Conservation (phyloP, 92 coral and sea anemone genomes). For the Paramuricea clavata region DNA sequence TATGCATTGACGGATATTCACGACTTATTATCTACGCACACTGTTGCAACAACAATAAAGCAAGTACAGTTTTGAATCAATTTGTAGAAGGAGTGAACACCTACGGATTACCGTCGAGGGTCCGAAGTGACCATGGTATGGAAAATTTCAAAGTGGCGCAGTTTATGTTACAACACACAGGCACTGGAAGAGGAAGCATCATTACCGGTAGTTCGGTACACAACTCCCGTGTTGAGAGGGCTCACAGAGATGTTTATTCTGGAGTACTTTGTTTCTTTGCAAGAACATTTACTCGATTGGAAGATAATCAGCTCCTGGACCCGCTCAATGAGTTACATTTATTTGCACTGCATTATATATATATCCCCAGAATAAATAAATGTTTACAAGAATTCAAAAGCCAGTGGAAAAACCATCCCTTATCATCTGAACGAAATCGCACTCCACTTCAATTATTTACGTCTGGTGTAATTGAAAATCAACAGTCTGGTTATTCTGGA, state of each 20-base stretch:
- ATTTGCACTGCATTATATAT: conserved; percentile 1
- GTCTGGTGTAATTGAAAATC: conserved; percentile 64
- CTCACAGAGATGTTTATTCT: conserved; percentile 6
- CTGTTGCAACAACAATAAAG: neutral
- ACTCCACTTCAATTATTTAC: conserved; percentile 76
- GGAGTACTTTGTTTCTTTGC: conserved; percentile 16
- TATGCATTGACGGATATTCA: conserved; percentile 24
- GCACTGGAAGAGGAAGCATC: conserved; percentile 22
- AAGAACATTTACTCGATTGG: neutral
- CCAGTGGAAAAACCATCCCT: neutral
- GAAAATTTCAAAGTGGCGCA: conserved; percentile 12
- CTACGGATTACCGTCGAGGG: conserved; percentile 26
- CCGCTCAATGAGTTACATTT: neutral
- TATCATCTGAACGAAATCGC: conserved; percentile 58
- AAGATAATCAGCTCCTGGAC: neutral
- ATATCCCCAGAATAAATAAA: neutral
- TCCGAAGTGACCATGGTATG: conserved; percentile 43
- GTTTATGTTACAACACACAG: conserved; percentile 24
- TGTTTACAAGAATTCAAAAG: neutral
- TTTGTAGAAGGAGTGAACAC: neutral
- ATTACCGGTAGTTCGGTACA: conserved; percentile 30
- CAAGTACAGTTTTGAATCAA: conserved; percentile 5
- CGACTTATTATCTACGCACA: conserved; percentile 16
- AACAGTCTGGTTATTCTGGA: conserved; percentile 60
- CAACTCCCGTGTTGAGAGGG: neutral